A percentile compares a stretch with the other conserved stretches of the same genome.
phyloP scores from a whole-genome alignment of 2,113 vertebrate genomes.

The Euleptes europaea region DNA sequence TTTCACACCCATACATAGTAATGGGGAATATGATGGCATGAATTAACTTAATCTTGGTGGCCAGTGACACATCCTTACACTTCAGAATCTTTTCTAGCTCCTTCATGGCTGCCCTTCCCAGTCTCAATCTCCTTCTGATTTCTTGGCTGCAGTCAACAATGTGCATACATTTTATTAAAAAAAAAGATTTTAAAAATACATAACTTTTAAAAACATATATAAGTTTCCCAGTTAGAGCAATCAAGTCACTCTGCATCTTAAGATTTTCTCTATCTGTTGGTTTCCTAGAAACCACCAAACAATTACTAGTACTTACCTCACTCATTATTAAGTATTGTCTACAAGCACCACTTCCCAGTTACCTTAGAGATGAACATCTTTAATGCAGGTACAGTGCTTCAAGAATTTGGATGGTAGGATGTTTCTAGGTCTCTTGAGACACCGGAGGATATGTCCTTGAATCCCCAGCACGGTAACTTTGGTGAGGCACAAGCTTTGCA shows the following conservation, averaged over 20 bases:
- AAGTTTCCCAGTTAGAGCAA: background rate
- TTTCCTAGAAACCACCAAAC: background rate
- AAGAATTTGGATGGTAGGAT: background rate
- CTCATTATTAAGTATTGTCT: background rate
- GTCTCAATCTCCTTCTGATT: too few species aligned
- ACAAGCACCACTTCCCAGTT: background rate
- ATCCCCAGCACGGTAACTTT: too few species aligned
- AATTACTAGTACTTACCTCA: background rate
- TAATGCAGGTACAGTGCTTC: background rate
- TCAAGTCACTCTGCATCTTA: background rate
- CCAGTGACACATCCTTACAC: too few species aligned
- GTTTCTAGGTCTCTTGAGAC: background rate
- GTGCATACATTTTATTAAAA: too few species aligned
- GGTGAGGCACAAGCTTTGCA: background rate
- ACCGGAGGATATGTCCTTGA: background rate
- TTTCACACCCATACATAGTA: too few species aligned
- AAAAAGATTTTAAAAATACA: too few species aligned
- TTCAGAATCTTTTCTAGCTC: too few species aligned
- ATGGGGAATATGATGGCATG: too few species aligned
- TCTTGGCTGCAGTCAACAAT: too few species aligned
- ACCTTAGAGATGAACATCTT: background rate
- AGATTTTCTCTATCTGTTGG: background rate
- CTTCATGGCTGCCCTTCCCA: too few species aligned
- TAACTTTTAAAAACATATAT: background rate
- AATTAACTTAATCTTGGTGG: too few species aligned